Base-by-base conservation (phyloP, 2,113 vertebrate genomes). In the Aphyosemion australe region DNA sequence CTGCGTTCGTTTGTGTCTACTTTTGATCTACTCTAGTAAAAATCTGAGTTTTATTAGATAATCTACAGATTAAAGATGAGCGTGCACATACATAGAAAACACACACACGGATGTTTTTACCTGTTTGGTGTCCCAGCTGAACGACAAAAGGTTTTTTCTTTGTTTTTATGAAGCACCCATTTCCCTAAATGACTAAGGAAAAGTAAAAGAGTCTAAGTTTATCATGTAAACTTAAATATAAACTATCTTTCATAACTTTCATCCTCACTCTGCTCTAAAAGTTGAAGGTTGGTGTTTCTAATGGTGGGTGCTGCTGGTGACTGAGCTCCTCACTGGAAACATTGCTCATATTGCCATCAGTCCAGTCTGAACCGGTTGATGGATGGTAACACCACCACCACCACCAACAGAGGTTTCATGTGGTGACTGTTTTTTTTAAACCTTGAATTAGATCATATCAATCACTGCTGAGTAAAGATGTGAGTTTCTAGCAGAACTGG, bases 301-400 rank as follows among this genome's bases (percentile, higher is more conserved):
- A 26, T 1, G 39, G 46, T 32, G 43, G 11, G 47, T 43, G 58
- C 3, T 65, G 16, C 3, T n/a, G 48, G 16, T 13, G 51, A 48
- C 1, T 2, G 32, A 0, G 10, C 20, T 49, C 13, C 76, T 59
- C 55, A 69, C 49, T 51, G 46, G 55, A 39, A 69, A 79, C 74
- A 59, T 61, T 43, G 68, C 79, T 65, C 19, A 66, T 69, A 65
- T 52, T 55, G 39, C 52, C 51, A 62, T 48, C 56, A 53, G 75
- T 80, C 89, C 87, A 82, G 87, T 89, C 78, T 83, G 78, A 89
- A 84, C 87, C 78, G 78, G 87, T 82, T 86, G 50, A 54, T 81
- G 63, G 61, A 76, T 72, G 57, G 57, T 13, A 80, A 66, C 65
- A 65, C 19, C 62, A 59, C 69, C 72, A 50, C 55, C 67, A 61